A percentile compares a stretch with the other conserved stretches of the same genome.
Conservation (phyloP, 2,113 vertebrate genomes). For the Alouatta palliata region DNA sequence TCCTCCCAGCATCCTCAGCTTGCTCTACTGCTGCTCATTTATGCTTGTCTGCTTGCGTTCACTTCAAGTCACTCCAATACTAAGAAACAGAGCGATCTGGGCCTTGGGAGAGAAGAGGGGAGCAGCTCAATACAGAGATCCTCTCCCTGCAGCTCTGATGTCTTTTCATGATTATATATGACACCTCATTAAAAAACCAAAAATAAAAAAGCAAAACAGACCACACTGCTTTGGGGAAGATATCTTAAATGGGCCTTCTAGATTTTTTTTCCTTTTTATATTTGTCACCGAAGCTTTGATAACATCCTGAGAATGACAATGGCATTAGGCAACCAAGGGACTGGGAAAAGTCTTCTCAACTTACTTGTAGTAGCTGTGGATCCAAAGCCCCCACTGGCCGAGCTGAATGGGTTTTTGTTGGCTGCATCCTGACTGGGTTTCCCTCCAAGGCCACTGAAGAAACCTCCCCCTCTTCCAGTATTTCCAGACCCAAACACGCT, state of each 20-base stretch:
- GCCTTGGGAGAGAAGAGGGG: background rate
- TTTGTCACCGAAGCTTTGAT: background rate
- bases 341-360: slow-evolving; percentile 54
- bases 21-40: background rate
- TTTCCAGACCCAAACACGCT: slow-evolving; percentile 89
- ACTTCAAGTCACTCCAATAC: background rate
- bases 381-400: slow-evolving; percentile 84
- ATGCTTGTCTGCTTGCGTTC: background rate
- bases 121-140: background rate
- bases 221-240: background rate
- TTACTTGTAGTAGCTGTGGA: slow-evolving; percentile 84
- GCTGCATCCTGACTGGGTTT: slow-evolving; percentile 97
- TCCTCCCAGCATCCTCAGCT: background rate
- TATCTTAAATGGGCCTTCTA: background rate
- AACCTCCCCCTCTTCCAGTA: slow-evolving; percentile 86
- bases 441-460: slow-evolving; percentile 97
- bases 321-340: background rate
- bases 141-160: background rate
- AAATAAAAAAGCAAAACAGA: background rate
- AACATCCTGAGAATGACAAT: background rate
- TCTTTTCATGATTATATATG: background rate
- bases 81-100: background rate
- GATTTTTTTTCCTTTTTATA: background rate
- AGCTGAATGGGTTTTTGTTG: slow-evolving; percentile 96
- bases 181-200: background rate